phyloP scores from a whole-genome alignment of 2,113 vertebrate species.

The Bujurquina vittata region DNA sequence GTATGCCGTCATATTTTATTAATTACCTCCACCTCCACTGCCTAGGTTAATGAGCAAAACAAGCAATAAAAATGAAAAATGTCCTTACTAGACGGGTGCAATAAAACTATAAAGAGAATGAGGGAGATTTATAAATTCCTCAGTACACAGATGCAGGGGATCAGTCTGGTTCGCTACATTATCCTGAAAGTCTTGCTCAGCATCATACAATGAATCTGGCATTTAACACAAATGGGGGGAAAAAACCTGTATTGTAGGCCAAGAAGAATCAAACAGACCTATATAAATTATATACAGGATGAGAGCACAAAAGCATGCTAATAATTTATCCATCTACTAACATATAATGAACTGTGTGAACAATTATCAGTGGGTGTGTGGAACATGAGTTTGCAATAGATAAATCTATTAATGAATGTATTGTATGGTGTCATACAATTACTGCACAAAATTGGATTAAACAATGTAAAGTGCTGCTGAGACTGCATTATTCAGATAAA shows the following conservation, averaged over 20 bases:
- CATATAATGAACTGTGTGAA: rapidly evolving
- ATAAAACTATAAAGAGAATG: neutral
- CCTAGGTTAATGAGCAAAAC: slow-evolving; percentile 11
- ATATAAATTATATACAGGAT: neutral
- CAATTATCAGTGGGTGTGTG: neutral
- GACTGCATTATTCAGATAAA: neutral
- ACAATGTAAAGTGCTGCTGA: neutral
- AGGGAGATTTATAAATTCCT: neutral
- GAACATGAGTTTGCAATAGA: neutral
- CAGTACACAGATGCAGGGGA: neutral
- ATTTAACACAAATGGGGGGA: neutral
- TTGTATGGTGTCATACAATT: neutral
- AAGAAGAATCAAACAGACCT: neutral
- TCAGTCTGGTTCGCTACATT: neutral
- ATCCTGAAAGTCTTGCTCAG: neutral
- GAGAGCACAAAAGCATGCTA: neutral
- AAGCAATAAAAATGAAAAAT: neutral
- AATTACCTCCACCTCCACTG: neutral
- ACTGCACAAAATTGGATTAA: neutral
- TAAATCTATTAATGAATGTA: neutral
- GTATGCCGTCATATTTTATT: neutral
- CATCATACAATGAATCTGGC: rapidly evolving
- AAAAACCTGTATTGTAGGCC: neutral
- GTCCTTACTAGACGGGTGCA: neutral
- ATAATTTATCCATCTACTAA: neutral